Percentiles rank a stretch among this genome's conserved stretches.
Evolutionary conservation across 2,888 invertebrate species (phyloP).

Genomic region (Sipha maydis): DNA sequence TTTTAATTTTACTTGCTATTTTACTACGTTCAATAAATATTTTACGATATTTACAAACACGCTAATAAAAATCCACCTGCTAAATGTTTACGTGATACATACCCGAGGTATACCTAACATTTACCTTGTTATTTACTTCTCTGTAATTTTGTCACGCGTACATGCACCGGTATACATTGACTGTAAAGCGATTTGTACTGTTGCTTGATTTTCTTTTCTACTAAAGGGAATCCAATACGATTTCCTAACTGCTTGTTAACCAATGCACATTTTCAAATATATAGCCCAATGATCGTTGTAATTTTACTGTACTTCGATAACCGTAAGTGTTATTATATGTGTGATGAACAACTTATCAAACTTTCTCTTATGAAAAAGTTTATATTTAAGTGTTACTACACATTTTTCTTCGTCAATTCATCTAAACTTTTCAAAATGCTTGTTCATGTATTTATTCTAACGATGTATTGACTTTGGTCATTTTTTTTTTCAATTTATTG

Average conservation of each 20-base stretch:
- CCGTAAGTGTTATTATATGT: not conserved
- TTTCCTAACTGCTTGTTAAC: constrained; percentile 34
- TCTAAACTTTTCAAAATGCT: constrained; percentile 12
- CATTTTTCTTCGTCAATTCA: constrained; percentile 40
- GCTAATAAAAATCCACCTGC: not conserved
- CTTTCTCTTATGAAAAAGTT: constrained; percentile 6
- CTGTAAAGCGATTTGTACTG: constrained; percentile 15
- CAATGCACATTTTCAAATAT: not conserved
- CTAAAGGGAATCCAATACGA: constrained; percentile 12
- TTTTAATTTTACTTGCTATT: not conserved
- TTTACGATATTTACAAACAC: not conserved
- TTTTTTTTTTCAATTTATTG: not conserved
- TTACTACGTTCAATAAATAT: not conserved
- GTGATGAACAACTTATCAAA: constrained; percentile 9
- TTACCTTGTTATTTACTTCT: constrained; percentile 6
- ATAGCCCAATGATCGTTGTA: not conserved
- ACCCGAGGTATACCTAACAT: not conserved
- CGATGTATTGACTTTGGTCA: not conserved
- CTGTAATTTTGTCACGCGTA: constrained; percentile 38
- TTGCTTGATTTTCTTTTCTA: not conserved
- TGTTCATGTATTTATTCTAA: not conserved
- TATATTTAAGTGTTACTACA: not conserved
- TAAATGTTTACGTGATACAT: not conserved
- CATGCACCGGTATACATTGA: not conserved
- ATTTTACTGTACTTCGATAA: not conserved